Base-by-base conservation (phyloP, 2,888 invertebrate species). In the Epinotia demarniana region DNA sequence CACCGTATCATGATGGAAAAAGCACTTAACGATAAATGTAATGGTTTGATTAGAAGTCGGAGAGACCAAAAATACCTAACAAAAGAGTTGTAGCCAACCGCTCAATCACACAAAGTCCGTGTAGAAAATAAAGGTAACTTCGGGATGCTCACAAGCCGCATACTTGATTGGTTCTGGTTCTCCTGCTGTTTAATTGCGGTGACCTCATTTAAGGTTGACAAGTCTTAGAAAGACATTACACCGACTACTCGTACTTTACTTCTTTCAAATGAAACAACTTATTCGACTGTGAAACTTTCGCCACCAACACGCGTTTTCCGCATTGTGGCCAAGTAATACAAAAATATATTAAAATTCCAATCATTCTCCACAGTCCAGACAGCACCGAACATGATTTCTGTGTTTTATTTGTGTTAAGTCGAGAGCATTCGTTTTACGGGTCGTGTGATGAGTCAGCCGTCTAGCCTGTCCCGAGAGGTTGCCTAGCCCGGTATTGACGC, bases 401-500 rank as follows among this genome's bases (percentile, higher is more conserved):
- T 62, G 16, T 71, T 53, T 43, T 16, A 27, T 18, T 57, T 72
- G n/a, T 33, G 18, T 39, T 27, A 46, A 46, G 43, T 33, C 6
- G 33, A 33, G 39, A 39, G 9, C 39, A 39, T 39, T 39, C 9
- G 39, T 39, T 18, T 55, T 55, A 9, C 55, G 55, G 55, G 1
- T n/a, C 23, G 49, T 58, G 49, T 39, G 33, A 64, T 64, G 53
- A 70, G 46, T 58, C 46, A 13, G 57, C 8, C 49, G 62, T 68
- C 69, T 74, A 57, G 70, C 43, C 67, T 13, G 58, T 58, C 63
- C 16, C 63, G 69, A 58, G 61, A 60, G 69, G 75, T 33, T 19
- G 19, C 61, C 62, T 39, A 63, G 39, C 49, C 49, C n/a, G 12
- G 63, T 75, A 75, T 74, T 70, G 74, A 70, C 74, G 74, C 46